Base-by-base conservation (phyloP, 2,888 invertebrate species). In the Penaeus monodon region DNA sequence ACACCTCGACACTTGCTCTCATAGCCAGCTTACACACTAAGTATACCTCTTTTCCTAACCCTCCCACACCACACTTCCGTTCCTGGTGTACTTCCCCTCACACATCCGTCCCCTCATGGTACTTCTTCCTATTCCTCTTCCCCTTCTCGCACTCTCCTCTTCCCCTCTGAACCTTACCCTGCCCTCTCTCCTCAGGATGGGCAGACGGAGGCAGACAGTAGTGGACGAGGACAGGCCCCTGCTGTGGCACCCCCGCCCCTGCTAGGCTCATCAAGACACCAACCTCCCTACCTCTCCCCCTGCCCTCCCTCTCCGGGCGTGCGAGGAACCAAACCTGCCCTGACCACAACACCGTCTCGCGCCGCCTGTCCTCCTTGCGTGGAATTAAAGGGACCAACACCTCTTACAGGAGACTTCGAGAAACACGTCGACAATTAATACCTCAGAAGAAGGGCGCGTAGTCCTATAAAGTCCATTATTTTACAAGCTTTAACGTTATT, bases 231-330 rank as follows among this genome's bases (percentile, higher is more conserved):
- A 63, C 64, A 80, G 64, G 65, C 68, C 29, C 63, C 74, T 38
- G 17, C 74, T 64, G 73, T 17, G 64, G 44, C 66, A 77, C 57
- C 83, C 64, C 66, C 33, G 65, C 76, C 65, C 44, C 76, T 84
- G 84, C 33, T 84, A 84, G 84, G 64, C 84, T 84, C 84, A 84
- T 84, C 77, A 77, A 57, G 24, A 82, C 82, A 29, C 74, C 82
- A 22, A 20, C 81, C 49, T 22, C 70, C 27, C 49, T 22, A n/a
- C 81, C 70, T 29, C 27, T 49, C 29, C 70, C 17, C 38, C 49
- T 12, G 49, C 22, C 57, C 76, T 24, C 22, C 73, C 73, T 33
- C 81, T 74, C 73, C 33, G 64, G 74, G 82, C 63, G 74, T 82
- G 74, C 33, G 82, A 64, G 27, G 63, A 64, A 64, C 63, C 78